Percentiles rank a stretch among this genome's conserved stretches.
phyloP scores from a whole-genome alignment of 2,888 invertebrate species.

The Agrochola circellaris region DNA sequence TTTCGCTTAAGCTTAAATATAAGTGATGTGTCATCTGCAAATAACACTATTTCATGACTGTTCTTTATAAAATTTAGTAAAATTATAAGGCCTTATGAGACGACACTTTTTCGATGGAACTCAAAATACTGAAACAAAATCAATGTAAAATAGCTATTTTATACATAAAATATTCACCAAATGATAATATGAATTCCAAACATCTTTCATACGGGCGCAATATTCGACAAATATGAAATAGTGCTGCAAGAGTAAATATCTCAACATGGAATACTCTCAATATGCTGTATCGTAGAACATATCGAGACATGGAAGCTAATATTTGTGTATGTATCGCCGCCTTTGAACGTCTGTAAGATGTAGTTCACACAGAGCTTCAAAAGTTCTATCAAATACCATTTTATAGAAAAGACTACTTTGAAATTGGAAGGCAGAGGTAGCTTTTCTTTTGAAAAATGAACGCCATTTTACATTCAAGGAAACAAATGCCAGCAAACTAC shows the following conservation, averaged over 20 bases:
- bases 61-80: too few relatives aligned
- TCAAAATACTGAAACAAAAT: not conserved
- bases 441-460: not conserved
- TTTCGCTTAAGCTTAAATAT: too few relatives aligned
- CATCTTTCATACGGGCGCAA: slow-evolving; percentile 10
- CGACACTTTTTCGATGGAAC: not conserved
- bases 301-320: slow-evolving; percentile 23
- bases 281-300: slow-evolving; percentile 8
- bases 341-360: not conserved
- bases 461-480: too few relatives aligned
- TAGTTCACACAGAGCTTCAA: not conserved
- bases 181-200: slow-evolving; percentile 10
- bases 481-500: not conserved
- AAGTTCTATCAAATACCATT: too few relatives aligned
- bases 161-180: not conserved
- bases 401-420: not conserved
- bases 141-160: not conserved
- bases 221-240: slow-evolving; percentile 38
- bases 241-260: slow-evolving; percentile 14
- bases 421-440: not conserved
- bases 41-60: too few relatives aligned
- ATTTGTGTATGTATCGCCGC: slow-evolving; percentile 23
- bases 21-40: too few relatives aligned
- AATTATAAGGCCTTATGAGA: not conserved
- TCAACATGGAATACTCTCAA: slow-evolving; percentile 16